Conservation (phyloP, 64 coral and sea anemone species). For the Trachythela sp. region DNA sequence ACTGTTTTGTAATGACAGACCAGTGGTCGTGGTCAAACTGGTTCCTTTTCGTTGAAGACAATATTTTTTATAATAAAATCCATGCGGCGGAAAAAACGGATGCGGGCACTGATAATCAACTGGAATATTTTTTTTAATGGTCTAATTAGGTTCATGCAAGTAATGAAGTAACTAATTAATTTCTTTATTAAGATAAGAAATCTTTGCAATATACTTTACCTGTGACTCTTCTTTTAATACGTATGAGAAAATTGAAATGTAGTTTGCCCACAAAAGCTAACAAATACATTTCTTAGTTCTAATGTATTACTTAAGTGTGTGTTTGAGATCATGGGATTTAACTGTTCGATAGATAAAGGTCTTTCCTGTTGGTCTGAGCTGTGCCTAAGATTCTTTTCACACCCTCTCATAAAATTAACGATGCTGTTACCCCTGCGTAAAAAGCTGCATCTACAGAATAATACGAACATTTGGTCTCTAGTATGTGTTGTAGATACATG, state of each 20-base stretch:
- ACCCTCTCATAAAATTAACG: background rate
- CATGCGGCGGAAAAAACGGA: no score
- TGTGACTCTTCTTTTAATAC: slow-evolving; percentile 32
- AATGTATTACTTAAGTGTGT: background rate
- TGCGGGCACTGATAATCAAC: no score
- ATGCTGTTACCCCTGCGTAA: slow-evolving; percentile 10
- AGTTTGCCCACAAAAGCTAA: background rate
- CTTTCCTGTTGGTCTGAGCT: background rate
- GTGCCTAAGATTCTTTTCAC: background rate
- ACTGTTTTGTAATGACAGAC: no score
- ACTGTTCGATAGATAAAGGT: background rate
- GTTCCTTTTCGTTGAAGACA: no score
- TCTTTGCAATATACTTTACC: no score
- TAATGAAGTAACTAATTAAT: no score
- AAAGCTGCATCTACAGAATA: slow-evolving; percentile 18
- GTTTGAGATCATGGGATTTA: background rate
- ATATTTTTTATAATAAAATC: no score
- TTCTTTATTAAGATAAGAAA: no score
- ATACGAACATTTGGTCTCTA: background rate
- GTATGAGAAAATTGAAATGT: background rate
- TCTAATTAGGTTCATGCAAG: no score
- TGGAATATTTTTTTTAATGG: no score
- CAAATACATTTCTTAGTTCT: background rate
- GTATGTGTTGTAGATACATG: slow-evolving; percentile 33
- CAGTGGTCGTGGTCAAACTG: no score